Base-by-base conservation (phyloP, 1,140 invertebrate species). In the Pomacea maculata region DNA sequence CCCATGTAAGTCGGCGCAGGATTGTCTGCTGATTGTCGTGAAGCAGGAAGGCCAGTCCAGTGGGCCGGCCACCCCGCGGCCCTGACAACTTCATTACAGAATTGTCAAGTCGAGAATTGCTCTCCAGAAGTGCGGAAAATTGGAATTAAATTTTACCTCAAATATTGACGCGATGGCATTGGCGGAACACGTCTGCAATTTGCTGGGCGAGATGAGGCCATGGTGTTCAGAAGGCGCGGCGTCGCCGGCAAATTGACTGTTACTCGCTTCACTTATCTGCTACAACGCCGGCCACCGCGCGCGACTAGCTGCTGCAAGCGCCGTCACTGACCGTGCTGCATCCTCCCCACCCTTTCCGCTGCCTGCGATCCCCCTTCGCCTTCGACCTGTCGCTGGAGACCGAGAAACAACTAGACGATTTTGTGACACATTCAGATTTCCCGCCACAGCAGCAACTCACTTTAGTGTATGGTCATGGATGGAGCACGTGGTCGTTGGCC, bases 111-210 rank as follows among this genome's bases (percentile, higher is more conserved):
- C 72, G 72, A 80, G 79, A 80, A 80, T 80, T 80, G 79, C 79
- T 80, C 71, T 75, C 79, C 79, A 80, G 63, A 80, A 75, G 79
- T 80, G 79, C 79, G 79, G 79, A 80, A 80, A 80, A 80, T 80
- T 80, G 79, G 79, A 80, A 80, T 80, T 80, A 80, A 80, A 80
- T 80, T 80, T 80, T 75, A 67, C 79, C 79, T 80, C 72, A 80
- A 80, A 80, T 80, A 80, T 80, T 80, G 79, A 80, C 79, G 79
- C 73, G 61, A 68, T 52, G 65, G 52, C 54, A n/a, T 78, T 67
- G 25, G 67, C 77, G 77, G 77, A 78, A 78, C 77, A 78, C 19
- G 52, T 64, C 77, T 70, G 67, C 77, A 78, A 78, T 78, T 78
- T 70, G 77, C 77, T 34, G 65, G 52, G 52, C 63, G 57, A 25